Evolutionary conservation across 2,888 invertebrate species (phyloP), one percentile per base, ranked within the genome.

Genomic region (Epinotia brunnichana): DNA sequence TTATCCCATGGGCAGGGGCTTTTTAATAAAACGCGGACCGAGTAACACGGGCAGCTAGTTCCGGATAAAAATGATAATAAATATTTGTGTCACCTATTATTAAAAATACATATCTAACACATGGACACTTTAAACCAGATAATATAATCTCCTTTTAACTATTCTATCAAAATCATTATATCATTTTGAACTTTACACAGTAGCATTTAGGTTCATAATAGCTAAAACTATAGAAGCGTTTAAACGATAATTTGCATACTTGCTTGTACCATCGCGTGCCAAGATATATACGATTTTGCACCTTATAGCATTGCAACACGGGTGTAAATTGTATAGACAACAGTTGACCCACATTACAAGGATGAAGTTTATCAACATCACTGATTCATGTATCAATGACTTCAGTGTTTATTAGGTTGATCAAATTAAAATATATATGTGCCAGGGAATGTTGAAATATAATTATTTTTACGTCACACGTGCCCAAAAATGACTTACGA

Each of bases 321-420:
- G 53, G 7, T 3, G 17, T 19, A 3, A 53, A 10, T 19, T 3
- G 3, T 11, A 1, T 53, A 11, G 1, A 19, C 19, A 9, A 19
- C 1, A 11, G 35, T 56, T 67, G 67, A 67, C 71, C 66, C 54
- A 72, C 10, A 61, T 71, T 61, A n/a, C 44, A 56, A 63, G 63
- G 35, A 61, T 67, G 63, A 13, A 35, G 59, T 64, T 70, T 70
- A 70, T 70, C 70, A 70, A 64, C 85, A 77, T 94, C 87, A 17
- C 2, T 70, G 70, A 70, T 13, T 70, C 70, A 70, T 63, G 44
- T 51, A 60, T 29, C 35, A 57, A 51, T 19, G 35, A 44, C 54
- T 35, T 13, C 53, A 10, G 9, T 9, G 63, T 29, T 35, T 29
- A 39, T 35, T 63, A 2, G n/a, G 51, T 54, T 21, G 54, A 54